Evolutionary conservation across 2,797 vertebrate genomes (phyloP), one percentile per base, ranked within the genome.

Genomic region (Poecilia velifera): DNA sequence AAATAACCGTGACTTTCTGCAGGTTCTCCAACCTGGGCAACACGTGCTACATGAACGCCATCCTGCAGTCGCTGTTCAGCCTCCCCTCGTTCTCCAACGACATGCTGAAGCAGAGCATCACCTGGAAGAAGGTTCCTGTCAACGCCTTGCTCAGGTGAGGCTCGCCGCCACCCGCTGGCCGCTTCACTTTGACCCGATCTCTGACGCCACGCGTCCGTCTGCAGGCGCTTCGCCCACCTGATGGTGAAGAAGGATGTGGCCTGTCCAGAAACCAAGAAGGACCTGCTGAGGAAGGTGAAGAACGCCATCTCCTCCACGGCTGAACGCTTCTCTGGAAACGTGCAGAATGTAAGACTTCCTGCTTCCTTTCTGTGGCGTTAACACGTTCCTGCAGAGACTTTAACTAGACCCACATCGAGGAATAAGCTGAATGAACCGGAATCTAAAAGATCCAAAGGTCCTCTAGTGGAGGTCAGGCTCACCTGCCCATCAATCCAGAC

Each of bases 21-120:
- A 99, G 98, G 34, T 99, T 99, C 94, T 99, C 98, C 76, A 99
- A 99, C 89, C 91, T 99, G 89, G 98, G 98, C 79, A 99, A 99
- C 94, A 99, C 98, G 6, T 99, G 98, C 87, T 99, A 99, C 87
- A 99, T 99, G 98, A 99, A 99, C 22, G 98, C 98, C 81, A 99
- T 99, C 86, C 96, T 99, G 79, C 98, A 99, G 85, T 99, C 98
- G 41, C 95, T 99, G 46, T 99, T 99, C 95, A 99, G 98, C 87
- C 96, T 99, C 76, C 98, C 98, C 0, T 99, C 98, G 46, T 99
- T 99, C 94, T 97, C 97, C 83, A 98, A 96, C 78, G 98, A 99
- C 92, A 96, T 99, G 91, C 95, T 99, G 77, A 98, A 96, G 87
- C 98, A 99, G 92, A 97, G 97, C 87, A 98, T 99, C 80, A 97